These are phyloP conservation scores for Palythoa grandis DNA, from an alignment of 92 coral and sea anemone genomes.

Conservation along the genomic window DNA sequence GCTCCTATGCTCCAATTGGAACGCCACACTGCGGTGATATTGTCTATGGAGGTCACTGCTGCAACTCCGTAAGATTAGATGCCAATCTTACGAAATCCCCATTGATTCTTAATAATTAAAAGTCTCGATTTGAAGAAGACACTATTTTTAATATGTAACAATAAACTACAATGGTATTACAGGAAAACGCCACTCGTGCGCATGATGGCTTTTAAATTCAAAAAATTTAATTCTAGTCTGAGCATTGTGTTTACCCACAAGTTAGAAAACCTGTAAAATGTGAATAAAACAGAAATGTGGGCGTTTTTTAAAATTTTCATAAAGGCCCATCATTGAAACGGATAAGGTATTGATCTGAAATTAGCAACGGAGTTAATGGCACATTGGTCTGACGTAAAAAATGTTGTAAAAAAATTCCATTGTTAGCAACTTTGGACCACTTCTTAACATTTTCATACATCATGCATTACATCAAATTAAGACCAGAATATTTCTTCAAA, in stretches of 20 bases:
- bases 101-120: conserved; percentile 13
- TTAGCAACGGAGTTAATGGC: conserved; percentile 28
- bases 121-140: not conserved
- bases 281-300: not conserved
- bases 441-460: conserved; percentile 40
- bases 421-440: conserved; percentile 70
- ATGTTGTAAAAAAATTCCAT: conserved; percentile 64
- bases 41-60: not conserved
- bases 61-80: not conserved
- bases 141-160: not conserved
- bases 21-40: not conserved
- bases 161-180: not conserved
- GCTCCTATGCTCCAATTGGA: not conserved
- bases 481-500: conserved; percentile 34
- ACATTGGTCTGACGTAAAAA: conserved; percentile 40
- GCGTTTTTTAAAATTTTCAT: not conserved
- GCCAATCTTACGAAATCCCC: not conserved
- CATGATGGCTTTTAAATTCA: not conserved
- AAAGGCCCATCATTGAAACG: not conserved
- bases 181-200: not conserved
- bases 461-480: conserved; percentile 64
- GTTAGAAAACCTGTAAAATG: not conserved
- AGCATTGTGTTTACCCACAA: not conserved
- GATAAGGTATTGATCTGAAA: conserved; percentile 43
- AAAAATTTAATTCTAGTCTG: not conserved